phyloP scores from a whole-genome alignment of 2,888 invertebrate genomes.

The Eupithecia abbreviata region DNA sequence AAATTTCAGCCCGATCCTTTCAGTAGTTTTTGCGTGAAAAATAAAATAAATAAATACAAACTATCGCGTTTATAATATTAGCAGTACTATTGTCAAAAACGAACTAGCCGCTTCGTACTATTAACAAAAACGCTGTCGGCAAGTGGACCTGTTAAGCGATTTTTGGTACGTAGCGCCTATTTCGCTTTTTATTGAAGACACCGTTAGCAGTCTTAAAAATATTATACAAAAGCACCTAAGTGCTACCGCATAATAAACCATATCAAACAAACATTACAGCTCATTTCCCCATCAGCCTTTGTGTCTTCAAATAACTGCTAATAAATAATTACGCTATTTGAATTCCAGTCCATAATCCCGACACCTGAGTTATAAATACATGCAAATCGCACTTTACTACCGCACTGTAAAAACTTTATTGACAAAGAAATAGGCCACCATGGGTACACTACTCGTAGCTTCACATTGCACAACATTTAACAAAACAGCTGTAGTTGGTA shows the following conservation, averaged over 20 bases:
- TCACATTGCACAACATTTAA: background rate
- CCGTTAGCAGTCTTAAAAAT: conserved; percentile 11
- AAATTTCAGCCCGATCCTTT: no score
- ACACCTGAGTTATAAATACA: conserved; percentile 30
- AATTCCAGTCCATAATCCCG: conserved; percentile 24
- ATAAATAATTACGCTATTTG: conserved; percentile 24
- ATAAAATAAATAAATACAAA: no score
- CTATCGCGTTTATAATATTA: no score
- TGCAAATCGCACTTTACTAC: conserved; percentile 23
- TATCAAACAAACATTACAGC: background rate
- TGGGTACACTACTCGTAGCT: background rate
- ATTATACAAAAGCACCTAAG: conserved; percentile 1
- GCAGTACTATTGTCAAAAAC: background rate
- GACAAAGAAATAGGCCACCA: conserved; percentile 18
- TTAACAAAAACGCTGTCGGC: background rate
- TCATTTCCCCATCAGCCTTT: background rate
- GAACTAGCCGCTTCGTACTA: background rate
- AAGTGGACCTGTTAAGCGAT: background rate
- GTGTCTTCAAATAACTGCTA: conserved; percentile 11
- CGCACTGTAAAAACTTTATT: conserved; percentile 27
- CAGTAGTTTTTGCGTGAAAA: no score
- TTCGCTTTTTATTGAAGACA: background rate
- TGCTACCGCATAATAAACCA: conserved; percentile 13
- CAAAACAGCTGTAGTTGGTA: background rate
- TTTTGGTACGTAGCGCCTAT: background rate